These are phyloP conservation scores for Acleris emargana DNA, from an alignment of 2,888 invertebrate genomes.

Conservation along the genomic window DNA sequence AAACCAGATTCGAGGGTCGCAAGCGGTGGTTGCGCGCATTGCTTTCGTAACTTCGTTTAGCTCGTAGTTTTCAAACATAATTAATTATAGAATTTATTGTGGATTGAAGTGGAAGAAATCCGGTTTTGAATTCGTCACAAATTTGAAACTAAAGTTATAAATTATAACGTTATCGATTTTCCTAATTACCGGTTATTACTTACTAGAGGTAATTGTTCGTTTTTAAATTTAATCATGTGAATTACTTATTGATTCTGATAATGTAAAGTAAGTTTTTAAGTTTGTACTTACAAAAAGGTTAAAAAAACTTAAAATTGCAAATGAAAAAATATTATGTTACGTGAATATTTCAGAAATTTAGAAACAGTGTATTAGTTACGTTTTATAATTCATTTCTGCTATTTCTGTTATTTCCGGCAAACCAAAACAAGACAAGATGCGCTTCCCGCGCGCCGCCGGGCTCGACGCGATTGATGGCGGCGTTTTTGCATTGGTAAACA, in stretches of 20 bases:
- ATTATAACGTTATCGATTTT: slow-evolving; percentile 21
- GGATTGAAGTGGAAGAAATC: slow-evolving; percentile 7
- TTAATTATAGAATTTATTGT: not conserved
- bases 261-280: not conserved
- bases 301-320: no score
- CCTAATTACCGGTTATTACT: slow-evolving; percentile 24
- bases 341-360: not conserved
- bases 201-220: slow-evolving; percentile 6
- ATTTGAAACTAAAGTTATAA: not conserved
- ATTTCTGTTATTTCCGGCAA: slow-evolving; percentile 22
- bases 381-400: not conserved
- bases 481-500: slow-evolving; percentile 36
- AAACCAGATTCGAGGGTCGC: slow-evolving; percentile 76
- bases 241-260: not conserved
- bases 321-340: no score
- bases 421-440: slow-evolving; percentile 18
- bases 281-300: no score
- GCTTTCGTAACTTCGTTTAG: slow-evolving; percentile 36
- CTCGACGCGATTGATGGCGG: slow-evolving; percentile 14
- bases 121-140: slow-evolving; percentile 5
- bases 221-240: not conserved
- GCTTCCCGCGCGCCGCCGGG: not conserved
- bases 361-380: not conserved
- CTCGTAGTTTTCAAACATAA: slow-evolving; percentile 11
- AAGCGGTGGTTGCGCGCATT: slow-evolving; percentile 80